Conservation (phyloP, 2,113 vertebrate species). For the Grantiella picta region DNA sequence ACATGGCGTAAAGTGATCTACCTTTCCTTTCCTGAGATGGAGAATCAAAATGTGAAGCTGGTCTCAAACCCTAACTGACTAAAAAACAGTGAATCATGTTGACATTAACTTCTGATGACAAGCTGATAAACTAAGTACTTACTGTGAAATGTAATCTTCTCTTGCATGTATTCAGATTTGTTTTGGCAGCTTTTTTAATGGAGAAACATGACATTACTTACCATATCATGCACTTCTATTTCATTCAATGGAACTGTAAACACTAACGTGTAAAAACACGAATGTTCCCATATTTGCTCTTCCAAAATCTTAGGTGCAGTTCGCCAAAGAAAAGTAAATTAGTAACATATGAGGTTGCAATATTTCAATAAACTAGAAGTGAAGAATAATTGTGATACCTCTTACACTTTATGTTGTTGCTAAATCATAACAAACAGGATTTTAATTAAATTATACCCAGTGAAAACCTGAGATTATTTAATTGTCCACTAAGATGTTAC, state of each 20-base stretch:
- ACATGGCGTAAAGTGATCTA: neutral
- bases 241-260: constrained; percentile 7
- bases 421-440: constrained; percentile 17
- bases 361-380: neutral
- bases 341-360: neutral
- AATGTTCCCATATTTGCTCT: neutral
- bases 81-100: neutral
- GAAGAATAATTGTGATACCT: neutral
- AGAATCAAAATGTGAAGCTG: neutral
- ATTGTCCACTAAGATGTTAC: constrained; percentile 19
- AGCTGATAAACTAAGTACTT: neutral
- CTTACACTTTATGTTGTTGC: neutral
- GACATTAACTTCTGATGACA: neutral
- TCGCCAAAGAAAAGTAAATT: neutral
- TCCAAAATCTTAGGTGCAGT: neutral
- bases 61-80: neutral
- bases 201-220: neutral
- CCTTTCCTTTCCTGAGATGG: neutral
- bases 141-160: neutral
- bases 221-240: neutral
- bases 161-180: neutral
- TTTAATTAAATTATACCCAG: neutral
- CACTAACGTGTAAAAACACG: neutral
- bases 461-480: constrained; percentile 42
- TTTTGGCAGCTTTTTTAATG: constrained; percentile 33